Percentiles rank a stretch among this genome's conserved stretches.
These are phyloP conservation scores for Sciurus vulgaris DNA, from an alignment of 2,797 vertebrate species.

Conservation along the genomic window DNA sequence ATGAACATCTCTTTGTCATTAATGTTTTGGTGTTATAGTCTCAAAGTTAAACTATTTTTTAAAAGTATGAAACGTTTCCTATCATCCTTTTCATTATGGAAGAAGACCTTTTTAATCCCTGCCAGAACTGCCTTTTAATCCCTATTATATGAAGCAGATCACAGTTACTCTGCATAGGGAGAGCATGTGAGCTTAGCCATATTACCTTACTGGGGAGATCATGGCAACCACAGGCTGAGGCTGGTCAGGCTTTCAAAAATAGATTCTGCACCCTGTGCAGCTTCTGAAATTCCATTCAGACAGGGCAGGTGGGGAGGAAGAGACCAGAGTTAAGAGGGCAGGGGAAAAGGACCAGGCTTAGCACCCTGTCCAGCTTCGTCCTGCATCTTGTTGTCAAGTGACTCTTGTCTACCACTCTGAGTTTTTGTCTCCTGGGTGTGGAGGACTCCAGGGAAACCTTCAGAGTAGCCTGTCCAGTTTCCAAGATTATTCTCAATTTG, in stretches of 20 bases:
- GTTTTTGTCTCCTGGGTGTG: background rate
- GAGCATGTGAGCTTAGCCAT: background rate
- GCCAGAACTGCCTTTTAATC: background rate
- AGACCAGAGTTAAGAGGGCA: background rate
- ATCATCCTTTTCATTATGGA: background rate
- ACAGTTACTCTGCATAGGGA: background rate
- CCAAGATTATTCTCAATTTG: background rate
- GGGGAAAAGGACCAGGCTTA: no score
- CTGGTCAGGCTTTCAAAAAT: fast-evolving
- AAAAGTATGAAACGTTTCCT: background rate
- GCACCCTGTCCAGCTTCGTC: no score
- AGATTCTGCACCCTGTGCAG: background rate
- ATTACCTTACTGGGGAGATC: no score
- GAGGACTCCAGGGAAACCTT: background rate
- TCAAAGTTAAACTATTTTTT: background rate
- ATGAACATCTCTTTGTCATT: background rate
- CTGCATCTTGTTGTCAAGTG: background rate
- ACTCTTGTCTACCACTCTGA: background rate
- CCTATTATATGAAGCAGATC: background rate
- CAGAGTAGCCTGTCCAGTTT: background rate
- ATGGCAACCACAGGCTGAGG: background rate
- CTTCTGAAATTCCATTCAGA: background rate
- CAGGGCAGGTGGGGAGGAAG: background rate
- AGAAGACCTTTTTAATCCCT: background rate
- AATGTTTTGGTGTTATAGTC: background rate